Evolutionary conservation across 2,113 vertebrate genomes (phyloP).

Genomic region (Upupa epops): DNA sequence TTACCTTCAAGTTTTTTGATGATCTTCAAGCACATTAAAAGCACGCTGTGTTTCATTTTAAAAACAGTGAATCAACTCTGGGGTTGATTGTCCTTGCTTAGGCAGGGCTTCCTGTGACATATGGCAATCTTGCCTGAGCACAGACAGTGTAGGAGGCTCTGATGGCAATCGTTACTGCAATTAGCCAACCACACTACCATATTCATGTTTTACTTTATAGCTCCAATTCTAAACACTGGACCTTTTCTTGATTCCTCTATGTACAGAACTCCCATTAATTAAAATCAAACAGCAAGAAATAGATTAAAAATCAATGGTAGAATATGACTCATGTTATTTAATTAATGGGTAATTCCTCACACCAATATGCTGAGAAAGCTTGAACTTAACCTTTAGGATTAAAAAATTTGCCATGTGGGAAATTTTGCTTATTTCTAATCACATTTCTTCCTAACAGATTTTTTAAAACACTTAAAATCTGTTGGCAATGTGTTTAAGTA

Average conservation of each 20-base stretch:
- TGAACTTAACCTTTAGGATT: slow-evolving; percentile 61
- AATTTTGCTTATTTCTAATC: slow-evolving; percentile 57
- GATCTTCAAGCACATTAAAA: background rate
- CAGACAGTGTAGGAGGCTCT: slow-evolving; percentile 62
- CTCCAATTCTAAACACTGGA: slow-evolving; percentile 53
- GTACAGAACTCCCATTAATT: slow-evolving; percentile 62
- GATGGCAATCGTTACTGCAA: slow-evolving; percentile 59
- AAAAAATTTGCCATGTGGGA: slow-evolving; percentile 55
- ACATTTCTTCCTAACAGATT: slow-evolving; percentile 52
- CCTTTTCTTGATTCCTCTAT: slow-evolving; percentile 44
- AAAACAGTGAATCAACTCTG: background rate
- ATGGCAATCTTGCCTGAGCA: slow-evolving; percentile 57
- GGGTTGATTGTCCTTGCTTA: slow-evolving; percentile 43
- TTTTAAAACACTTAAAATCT: slow-evolving; percentile 55
- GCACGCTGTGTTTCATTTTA: background rate
- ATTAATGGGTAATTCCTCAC: slow-evolving; percentile 62
- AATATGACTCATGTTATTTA: slow-evolving; percentile 67
- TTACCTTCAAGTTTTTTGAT: background rate
- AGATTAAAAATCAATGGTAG: slow-evolving; percentile 47
- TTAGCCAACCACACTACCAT: slow-evolving; percentile 38
- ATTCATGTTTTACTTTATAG: slow-evolving; percentile 39
- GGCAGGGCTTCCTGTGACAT: slow-evolving; percentile 62
- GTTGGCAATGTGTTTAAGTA: slow-evolving; percentile 5
- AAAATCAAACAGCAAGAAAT: slow-evolving; percentile 58
- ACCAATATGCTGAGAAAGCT: slow-evolving; percentile 63